phyloP scores from a whole-genome alignment of 2,113 vertebrate species.

The Ranitomeya imitator region DNA sequence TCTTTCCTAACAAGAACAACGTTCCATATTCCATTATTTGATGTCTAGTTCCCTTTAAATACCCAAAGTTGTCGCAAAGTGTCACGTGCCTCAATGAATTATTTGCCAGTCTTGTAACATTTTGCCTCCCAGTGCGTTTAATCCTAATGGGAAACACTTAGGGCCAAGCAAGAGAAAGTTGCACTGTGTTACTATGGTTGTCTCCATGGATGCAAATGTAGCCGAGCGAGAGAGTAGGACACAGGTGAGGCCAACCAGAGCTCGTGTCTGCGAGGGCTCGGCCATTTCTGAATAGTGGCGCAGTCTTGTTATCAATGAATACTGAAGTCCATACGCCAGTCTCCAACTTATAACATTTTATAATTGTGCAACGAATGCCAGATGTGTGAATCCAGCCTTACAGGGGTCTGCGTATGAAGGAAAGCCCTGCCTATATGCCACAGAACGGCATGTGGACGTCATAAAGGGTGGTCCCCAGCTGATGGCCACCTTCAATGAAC shows the following conservation, averaged over 20 bases:
- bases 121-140: constrained; percentile 50
- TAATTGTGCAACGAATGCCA: too few relatives aligned
- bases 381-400: too few relatives aligned
- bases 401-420: too few relatives aligned
- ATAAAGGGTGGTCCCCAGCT: too few relatives aligned
- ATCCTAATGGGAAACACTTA: constrained; percentile 54
- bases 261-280: not conserved
- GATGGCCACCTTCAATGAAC: too few relatives aligned
- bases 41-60: not conserved
- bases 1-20: not conserved
- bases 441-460: too few relatives aligned
- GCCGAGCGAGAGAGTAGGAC: constrained; percentile 65
- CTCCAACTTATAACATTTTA: too few relatives aligned
- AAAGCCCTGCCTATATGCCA: too few relatives aligned
- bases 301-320: not conserved
- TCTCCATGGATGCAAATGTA: constrained; percentile 76
- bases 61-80: not conserved
- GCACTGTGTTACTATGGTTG: constrained; percentile 66
- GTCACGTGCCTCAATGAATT: constrained; percentile 1
- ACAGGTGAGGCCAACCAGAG: constrained; percentile 61
- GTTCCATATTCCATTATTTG: not conserved
- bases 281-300: not conserved
- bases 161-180: constrained; percentile 58
- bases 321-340: too few relatives aligned
- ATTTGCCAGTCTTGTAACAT: constrained; percentile 51